Base-by-base conservation (phyloP, 2,797 vertebrate genomes). In the Clamator glandarius region DNA sequence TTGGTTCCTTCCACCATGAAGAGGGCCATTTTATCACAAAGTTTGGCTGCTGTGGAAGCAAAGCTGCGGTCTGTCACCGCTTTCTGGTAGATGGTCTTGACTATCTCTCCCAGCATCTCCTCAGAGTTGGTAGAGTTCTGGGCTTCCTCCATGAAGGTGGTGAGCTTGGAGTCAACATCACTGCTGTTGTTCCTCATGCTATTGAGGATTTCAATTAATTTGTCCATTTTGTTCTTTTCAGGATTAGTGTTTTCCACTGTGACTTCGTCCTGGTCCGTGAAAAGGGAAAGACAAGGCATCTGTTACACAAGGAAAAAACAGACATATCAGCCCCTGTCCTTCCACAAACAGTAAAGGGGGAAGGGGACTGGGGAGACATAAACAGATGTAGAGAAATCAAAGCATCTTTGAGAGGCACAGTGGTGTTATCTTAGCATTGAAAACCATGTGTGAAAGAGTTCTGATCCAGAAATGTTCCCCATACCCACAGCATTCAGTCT, bases 1-100 rank as follows among this genome's bases (percentile, higher is more conserved):
- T 99, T 99, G 96, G 99, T 99, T 79, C 99, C 99, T 95, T 99
- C 99, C 96, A 99, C 99, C 98, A 99, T 99, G 97, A 99, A 99
- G 58, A 99, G 98, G 1, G 99, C 99, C 99, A 99, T 99, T 98
- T 99, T 99, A 98, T 99, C 98, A 8, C 99, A 99, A 61, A 99
- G 98, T 95, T 98, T 99, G 90, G 99, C 99, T 1, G 99, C 99
- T 0, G 98, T 99, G 96, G 98, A 98, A 29, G 99, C 99, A 24
- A 99, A 99, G 97, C 99, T 99, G 73, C 99, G 98, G 97, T 99
- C 99, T 0, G 98, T 98, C 96, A 99, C 98, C 0, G 99, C 99
- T 96, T 98, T 99, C 96, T 98, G 97, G 94, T 99, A 99, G 97
- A 99, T 99, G 75, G 99, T 98, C 85, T 98, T 96, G 50, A 99